Evolutionary conservation across 2,888 invertebrate genomes (phyloP).

Genomic region (Tiliacea aurago): DNA sequence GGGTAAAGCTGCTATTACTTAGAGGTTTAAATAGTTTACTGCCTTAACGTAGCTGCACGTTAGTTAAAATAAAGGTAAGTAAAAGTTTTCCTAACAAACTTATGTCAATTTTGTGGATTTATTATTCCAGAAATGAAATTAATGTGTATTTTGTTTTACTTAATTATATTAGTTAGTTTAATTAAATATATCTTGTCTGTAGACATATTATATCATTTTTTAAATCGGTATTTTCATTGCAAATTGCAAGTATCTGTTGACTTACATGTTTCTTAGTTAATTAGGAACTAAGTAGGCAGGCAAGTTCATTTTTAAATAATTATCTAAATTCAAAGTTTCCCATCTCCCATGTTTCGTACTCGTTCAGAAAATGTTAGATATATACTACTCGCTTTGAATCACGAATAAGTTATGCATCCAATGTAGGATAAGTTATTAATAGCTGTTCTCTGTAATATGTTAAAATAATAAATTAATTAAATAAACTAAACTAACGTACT

Average conservation of each 20-base stretch:
- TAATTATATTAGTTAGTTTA: too few species aligned
- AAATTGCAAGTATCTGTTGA: not conserved
- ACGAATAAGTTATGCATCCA: slow-evolving; percentile 1
- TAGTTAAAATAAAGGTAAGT: not conserved
- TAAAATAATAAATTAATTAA: too few species aligned
- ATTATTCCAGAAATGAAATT: not conserved
- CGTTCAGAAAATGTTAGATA: not conserved
- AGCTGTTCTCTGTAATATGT: not conserved
- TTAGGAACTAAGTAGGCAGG: not conserved
- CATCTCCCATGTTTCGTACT: not conserved
- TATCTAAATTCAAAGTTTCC: not conserved
- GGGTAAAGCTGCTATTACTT: not conserved
- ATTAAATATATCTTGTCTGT: not conserved
- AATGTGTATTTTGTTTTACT: not conserved
- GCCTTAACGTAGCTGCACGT: too few species aligned
- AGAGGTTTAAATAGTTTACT: not conserved
- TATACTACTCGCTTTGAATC: not conserved
- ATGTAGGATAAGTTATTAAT: not conserved
- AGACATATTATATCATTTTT: not conserved
- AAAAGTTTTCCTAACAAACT: not conserved
- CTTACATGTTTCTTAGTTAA: not conserved
- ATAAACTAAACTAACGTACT: too few species aligned
- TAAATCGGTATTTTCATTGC: not conserved
- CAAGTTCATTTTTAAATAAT: not conserved
- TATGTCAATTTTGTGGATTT: not conserved